Evolutionary conservation across 2,113 vertebrate species (phyloP), one percentile per base, ranked within the genome.

Genomic region (Lota lota): DNA sequence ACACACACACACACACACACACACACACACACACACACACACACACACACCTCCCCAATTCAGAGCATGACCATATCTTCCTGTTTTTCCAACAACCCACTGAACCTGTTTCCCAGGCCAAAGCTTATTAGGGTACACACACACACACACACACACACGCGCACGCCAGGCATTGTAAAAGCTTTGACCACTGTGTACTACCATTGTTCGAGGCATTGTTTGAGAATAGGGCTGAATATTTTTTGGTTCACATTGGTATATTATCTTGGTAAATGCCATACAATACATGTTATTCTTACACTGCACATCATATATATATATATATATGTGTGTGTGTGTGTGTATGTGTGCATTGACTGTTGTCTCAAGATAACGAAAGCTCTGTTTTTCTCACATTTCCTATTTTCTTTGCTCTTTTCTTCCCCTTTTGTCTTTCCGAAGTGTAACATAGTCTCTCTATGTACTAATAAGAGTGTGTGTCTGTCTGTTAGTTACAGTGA

Each of bases 1-100:
- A 58, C 65, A 66, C 75, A 61, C 63, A 74, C 19, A 75, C 80
- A 28, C 28, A 28, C 50, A 19, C 5, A 28, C 24, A 28, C 24
- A 18, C 63, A 22, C 50, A 58, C 65, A 66, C 75, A 61, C 63
- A 28, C 5, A 28, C 24, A 28, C 24, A 18, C 63, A 22, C 50
- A 58, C 65, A 66, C 75, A 61, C 63, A 75, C 21, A 77, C 80
- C 80, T 83, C 72, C 72, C 74, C 73, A 80, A 63, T 83, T 73
- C 73, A 71, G 71, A 77, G 79, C 74, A 64, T 83, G 76, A 80
- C 79, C 10, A 78, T 78, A 73, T 75, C 82, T 88, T 85, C 87
- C 84, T 87, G 88, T 87, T 83, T 86, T 85, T 87, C 84, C 83
- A 87, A 61, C 82, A 83, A 86, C 88, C 78, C 82, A 64, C 64